Percentiles rank a stretch among this genome's conserved stretches.
phyloP scores from a whole-genome alignment of 2,888 invertebrate genomes.

The Drosophila differens region DNA sequence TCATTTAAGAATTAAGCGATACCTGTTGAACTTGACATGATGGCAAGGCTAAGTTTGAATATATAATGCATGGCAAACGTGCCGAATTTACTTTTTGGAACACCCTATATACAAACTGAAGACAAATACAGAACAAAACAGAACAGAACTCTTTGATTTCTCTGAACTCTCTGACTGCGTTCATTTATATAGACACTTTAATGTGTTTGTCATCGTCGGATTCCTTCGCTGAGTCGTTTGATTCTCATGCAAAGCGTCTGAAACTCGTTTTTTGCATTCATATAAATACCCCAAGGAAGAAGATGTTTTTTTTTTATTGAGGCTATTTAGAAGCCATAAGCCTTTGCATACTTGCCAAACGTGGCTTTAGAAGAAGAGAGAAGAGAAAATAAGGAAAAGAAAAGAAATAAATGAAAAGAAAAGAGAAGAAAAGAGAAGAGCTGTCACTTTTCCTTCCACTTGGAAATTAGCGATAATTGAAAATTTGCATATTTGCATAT shows the following conservation, averaged over 20 bases:
- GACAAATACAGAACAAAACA: constrained; percentile 11
- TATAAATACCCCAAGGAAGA: constrained; percentile 26
- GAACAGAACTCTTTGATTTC: constrained; percentile 25
- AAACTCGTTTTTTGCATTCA: constrained; percentile 43
- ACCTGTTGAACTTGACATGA: constrained; percentile 2
- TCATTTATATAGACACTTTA: constrained; percentile 46
- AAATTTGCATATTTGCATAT: constrained; percentile 29
- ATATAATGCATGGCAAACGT: neutral
- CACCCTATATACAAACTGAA: constrained; percentile 39
- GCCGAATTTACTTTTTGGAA: neutral
- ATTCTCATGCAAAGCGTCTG: constrained; percentile 21
- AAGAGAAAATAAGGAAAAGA: neutral
- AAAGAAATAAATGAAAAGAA: no score
- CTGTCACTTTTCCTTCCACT: constrained; percentile 3
- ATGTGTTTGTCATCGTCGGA: constrained; percentile 61
- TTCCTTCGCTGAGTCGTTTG: constrained; percentile 25
- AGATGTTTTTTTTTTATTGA: constrained; percentile 13
- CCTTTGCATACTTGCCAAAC: constrained; percentile 8
- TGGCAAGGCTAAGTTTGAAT: neutral
- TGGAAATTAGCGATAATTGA: constrained; percentile 21
- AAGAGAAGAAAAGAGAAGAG: constrained; percentile 5
- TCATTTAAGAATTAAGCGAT: neutral
- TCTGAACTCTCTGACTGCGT: constrained; percentile 12
- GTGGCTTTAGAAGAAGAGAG: neutral
- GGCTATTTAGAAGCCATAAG: constrained; percentile 7